A percentile compares a stretch with the other conserved stretches of the same genome.
Conservation (phyloP, 2,113 vertebrate genomes). For the Tragulus kanchil region DNA sequence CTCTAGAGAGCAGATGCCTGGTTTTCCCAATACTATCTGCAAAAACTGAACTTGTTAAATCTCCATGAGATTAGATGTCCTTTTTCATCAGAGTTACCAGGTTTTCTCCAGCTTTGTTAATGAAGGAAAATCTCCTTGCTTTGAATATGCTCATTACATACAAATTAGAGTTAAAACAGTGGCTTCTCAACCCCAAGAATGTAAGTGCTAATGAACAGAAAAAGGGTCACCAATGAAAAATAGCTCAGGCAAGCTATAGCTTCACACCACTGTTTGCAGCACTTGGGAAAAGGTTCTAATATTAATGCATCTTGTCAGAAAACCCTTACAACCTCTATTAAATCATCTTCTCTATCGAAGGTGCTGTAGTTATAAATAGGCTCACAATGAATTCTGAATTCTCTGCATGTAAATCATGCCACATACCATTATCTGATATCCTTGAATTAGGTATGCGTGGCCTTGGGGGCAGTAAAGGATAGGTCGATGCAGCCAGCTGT, state of each 20-base stretch:
- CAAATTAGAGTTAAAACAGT: constrained; percentile 77
- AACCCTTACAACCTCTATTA: constrained; percentile 76
- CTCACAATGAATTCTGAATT: constrained; percentile 84
- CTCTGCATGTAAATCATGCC: constrained; percentile 81
- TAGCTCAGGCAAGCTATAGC: constrained; percentile 1
- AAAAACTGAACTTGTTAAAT: constrained; percentile 8
- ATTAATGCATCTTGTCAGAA: constrained; percentile 82
- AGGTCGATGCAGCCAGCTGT: constrained; percentile 71
- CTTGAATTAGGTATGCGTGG: constrained; percentile 78
- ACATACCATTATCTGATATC: constrained; percentile 82
- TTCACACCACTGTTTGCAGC: constrained; percentile 24
- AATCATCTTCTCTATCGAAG: constrained; percentile 77
- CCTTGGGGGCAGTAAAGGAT: constrained; percentile 72
- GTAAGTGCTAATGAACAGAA: constrained; percentile 81
- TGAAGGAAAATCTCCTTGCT: constrained; percentile 62
- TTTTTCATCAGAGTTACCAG: constrained; percentile 47
- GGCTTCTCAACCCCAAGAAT: constrained; percentile 73
- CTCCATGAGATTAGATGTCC: constrained; percentile 4
- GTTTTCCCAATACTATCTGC: constrained; percentile 24
- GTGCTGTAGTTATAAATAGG: constrained; percentile 80
- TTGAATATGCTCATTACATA: constrained; percentile 61
- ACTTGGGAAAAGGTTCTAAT: constrained; percentile 70
- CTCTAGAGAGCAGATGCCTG: not conserved
- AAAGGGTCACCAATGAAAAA: constrained; percentile 70
- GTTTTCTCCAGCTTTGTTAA: constrained; percentile 27